Evolutionary conservation across 2,113 vertebrate species (phyloP), one percentile per base, ranked within the genome.

Genomic region (Thinocorus orbignyianus): DNA sequence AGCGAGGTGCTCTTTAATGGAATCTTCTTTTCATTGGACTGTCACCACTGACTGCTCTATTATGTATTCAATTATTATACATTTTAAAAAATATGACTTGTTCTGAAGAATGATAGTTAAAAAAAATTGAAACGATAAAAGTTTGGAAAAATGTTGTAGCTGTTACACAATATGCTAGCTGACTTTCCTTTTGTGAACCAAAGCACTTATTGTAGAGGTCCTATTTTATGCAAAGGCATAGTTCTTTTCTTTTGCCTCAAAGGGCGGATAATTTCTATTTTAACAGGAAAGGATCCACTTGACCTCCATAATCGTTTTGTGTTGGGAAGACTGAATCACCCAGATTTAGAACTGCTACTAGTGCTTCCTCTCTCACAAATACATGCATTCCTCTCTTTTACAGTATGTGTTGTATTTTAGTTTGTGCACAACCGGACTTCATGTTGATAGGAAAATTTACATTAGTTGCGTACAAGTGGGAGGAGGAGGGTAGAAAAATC

Each of bases 21-120:
- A 81, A 92, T 86, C 48, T 30, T 88, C 83, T 91, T 95, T 94
- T 94, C 90, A 90, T 51, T 65, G 89, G 73, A 79, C 57, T 95
- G 81, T 94, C 91, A 87, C 65, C 52, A 76, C 44, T 94, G 84
- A 76, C 78, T 94, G 81, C 41, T 92, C 87, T 85, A 91, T 95
- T 96, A 64, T 93, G 44, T 82, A 48, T 80, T 95, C 70, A 92
- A 24, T 92, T 87, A 81, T 73, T 85, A 17, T 42, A 52, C 42
- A 41, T 91, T 78, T 69, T 11, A 52, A 84, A 82, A 92, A 87
- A 78, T 35, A 58, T 22, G 6, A 49, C 70, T 72, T 85, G 13
- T 95, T 91, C 70, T 87, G 54, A 85, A 82, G 81, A 85, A 65
- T 24, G 39, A 55, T 49, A 61, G 70, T 65, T 12, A 8, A 88